Percentiles rank a stretch among this genome's conserved stretches.
Conservation (phyloP, 2,888 invertebrate species). For the Timema podura region DNA sequence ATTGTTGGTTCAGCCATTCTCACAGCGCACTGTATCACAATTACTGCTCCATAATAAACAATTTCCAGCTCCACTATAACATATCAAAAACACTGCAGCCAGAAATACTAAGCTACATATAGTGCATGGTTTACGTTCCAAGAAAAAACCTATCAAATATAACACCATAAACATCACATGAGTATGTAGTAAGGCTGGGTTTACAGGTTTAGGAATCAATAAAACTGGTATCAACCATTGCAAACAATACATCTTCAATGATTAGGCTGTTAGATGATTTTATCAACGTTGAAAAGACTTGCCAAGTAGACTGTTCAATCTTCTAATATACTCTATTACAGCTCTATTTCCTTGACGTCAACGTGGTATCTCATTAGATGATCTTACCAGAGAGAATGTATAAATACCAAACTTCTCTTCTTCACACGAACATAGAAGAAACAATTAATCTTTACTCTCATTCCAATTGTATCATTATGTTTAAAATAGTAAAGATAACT, state of each 20-base stretch:
- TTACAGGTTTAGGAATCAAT: slow-evolving; percentile 94
- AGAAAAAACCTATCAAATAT: slow-evolving; percentile 93
- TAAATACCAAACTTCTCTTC: too few relatives aligned
- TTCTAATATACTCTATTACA: too few relatives aligned
- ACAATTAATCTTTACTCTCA: too few relatives aligned
- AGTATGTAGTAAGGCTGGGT: slow-evolving; percentile 92
- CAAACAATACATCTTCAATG: slow-evolving; percentile 81
- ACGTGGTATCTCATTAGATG: too few relatives aligned
- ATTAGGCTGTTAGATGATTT: too few relatives aligned
- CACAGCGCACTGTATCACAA: slow-evolving; percentile 58
- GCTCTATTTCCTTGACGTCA: too few relatives aligned
- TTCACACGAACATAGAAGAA: too few relatives aligned
- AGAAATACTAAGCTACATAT: slow-evolving; percentile 95
- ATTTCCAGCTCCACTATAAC: slow-evolving; percentile 93
- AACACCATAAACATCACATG: slow-evolving; percentile 97
- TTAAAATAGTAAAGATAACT: too few relatives aligned
- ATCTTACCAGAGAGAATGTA: too few relatives aligned
- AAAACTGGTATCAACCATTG: slow-evolving; percentile 97
- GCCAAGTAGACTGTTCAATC: too few relatives aligned
- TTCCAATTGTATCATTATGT: too few relatives aligned
- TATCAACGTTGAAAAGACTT: too few relatives aligned
- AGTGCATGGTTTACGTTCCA: slow-evolving; percentile 95
- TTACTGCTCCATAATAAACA: slow-evolving; percentile 87
- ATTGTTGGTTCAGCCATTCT: slow-evolving; percentile 44
- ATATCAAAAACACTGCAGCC: slow-evolving; percentile 87